Evolutionary conservation across 1,140 invertebrate genomes (phyloP).

Genomic region (Akabosia matsudoensis): DNA sequence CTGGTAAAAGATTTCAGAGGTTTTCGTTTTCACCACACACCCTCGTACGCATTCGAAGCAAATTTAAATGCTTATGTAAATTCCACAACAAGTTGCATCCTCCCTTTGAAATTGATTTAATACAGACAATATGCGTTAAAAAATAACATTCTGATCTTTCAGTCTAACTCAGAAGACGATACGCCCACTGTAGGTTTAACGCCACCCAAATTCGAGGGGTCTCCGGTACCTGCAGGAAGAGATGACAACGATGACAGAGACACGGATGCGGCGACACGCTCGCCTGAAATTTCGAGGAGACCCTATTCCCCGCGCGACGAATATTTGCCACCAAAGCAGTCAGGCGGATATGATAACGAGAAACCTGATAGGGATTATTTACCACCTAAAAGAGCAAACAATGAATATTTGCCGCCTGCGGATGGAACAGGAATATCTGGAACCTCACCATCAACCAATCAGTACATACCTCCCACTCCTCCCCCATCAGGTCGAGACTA

Average conservation of each 20-base stretch:
- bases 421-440: neutral
- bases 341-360: neutral
- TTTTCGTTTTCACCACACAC: too few relatives aligned
- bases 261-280: neutral
- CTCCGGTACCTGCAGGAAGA: neutral
- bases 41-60: too few relatives aligned
- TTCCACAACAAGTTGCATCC: too few relatives aligned
- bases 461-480: slow-evolving; percentile 24
- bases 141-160: neutral
- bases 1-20: too few relatives aligned
- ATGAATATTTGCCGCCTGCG: neutral
- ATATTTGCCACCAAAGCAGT: slow-evolving; percentile 29
- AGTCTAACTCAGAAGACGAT: neutral
- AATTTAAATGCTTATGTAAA: neutral
- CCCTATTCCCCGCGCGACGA: neutral
- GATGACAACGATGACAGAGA: neutral
- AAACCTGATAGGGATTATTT: slow-evolving; percentile 27
- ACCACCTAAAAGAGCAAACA: slow-evolving; percentile 10
- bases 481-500: neutral
- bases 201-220: neutral
- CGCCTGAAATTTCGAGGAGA: neutral
- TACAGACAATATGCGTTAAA: too few relatives aligned
- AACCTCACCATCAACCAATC: slow-evolving; percentile 25
- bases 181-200: neutral
- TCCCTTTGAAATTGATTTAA: too few relatives aligned